Base-by-base conservation (phyloP, 2,113 vertebrate genomes). In the Upupa epops region DNA sequence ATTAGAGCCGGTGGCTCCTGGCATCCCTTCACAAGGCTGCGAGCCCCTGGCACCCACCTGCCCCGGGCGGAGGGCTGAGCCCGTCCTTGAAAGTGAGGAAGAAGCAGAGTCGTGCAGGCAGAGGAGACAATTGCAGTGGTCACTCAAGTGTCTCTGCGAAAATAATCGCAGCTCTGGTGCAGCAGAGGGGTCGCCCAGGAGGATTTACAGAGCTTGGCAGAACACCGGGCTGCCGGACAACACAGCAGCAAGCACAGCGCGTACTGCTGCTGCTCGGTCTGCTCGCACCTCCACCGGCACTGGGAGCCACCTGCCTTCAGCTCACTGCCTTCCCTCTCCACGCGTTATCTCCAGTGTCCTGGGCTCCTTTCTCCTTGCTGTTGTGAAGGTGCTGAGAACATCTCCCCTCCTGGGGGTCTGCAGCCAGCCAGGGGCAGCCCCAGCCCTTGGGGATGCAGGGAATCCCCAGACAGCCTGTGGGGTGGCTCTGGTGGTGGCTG, bases 291-390 rank as follows among this genome's bases (percentile, higher is more conserved):
- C 26, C 26, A 78, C 4, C n/a, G n/a, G n/a, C n/a, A n/a, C n/a
- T n/a, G n/a, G n/a, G n/a, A n/a, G n/a, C n/a, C n/a, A n/a, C n/a
- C n/a, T n/a, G n/a, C n/a, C n/a, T n/a, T n/a, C n/a, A 79, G 31
- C 32, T 83, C 70, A 13, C 20, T 18, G 5, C 0, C 0, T 72
- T 56, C 5, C 6, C 2, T 0, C 17, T 73, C 55, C 18, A 10
- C 19, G 14, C 19, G 14, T 46, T 56, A 7, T 7, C 2, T 73
- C 55, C 18, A 10, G 3, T 46, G 4, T 25, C 13, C 4, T 25
- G 45, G 70, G 28, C 9, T 37, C 32, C 2, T 54, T 58, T 78
- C 18, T 73, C n/a, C 40, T 36, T 20, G 10, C 9, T 73, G 8
- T 9, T 59, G 18, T 36, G 34, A 48, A 91, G 14, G 19, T 49